Percentiles rank a stretch among this genome's conserved stretches.
phyloP scores from a whole-genome alignment of 92 coral and sea anemone species.

The Meandrina meandrites region DNA sequence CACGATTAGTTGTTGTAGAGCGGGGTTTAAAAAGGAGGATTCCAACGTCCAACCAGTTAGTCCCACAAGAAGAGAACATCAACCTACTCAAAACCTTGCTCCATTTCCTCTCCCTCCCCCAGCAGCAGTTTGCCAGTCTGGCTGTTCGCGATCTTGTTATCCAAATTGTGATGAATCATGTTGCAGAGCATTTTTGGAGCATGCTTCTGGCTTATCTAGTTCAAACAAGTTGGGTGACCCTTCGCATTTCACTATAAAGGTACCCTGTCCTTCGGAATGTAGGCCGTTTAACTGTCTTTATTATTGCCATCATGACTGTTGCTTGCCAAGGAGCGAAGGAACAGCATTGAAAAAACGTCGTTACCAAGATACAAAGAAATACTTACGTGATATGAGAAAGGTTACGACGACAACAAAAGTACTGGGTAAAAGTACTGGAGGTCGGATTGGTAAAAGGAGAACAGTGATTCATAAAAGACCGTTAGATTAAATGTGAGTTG shows the following conservation, averaged over 20 bases:
- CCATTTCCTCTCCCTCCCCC: constrained; percentile 3
- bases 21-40: neutral
- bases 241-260: constrained; percentile 47
- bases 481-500: neutral
- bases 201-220: neutral
- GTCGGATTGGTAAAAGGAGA: constrained; percentile 1
- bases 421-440: constrained; percentile 21
- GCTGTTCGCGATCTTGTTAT: constrained; percentile 73
- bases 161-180: constrained; percentile 75
- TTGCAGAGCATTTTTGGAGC: constrained; percentile 51
- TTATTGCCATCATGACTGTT: constrained; percentile 89
- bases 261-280: constrained; percentile 72
- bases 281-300: constrained; percentile 83
- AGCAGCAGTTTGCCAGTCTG: constrained; percentile 43
- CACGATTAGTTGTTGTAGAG: constrained; percentile 35
- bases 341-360: neutral
- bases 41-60: neutral
- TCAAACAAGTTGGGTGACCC: neutral
- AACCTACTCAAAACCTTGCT: neutral
- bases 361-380: constrained; percentile 9
- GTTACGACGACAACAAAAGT: neutral
- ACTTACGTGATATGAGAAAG: neutral
- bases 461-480: neutral
- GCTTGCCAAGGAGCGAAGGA: constrained; percentile 49
- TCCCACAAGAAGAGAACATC: constrained; percentile 31